Base-by-base conservation (phyloP, 2,797 vertebrate species). In the Hylomyscus alleni region DNA sequence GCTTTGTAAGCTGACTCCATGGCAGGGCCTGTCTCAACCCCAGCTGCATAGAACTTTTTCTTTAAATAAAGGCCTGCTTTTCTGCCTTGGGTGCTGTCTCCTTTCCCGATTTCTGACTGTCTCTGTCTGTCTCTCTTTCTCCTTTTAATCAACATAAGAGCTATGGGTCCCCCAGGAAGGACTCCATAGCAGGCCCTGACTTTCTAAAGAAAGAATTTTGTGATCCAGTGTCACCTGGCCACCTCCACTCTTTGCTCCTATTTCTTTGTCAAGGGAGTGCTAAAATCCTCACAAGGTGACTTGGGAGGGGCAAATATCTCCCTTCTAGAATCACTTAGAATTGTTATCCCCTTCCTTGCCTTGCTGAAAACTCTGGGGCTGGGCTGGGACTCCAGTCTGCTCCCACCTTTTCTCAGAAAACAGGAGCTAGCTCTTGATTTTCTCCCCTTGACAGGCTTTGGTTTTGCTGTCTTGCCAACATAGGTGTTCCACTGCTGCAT, bases 191-290 rank as follows among this genome's bases (percentile, higher is more conserved):
- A 60, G 62, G 58, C 96, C 29, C 37, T 95, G 40, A 29, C 90
- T 86, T 73, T 40, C 69, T 31, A 31, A 58, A 91, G 75, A 80
- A 65, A 47, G 22, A 69, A 93, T 84, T 92, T 58, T 24, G 60
- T 77, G 92, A 94, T 54, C 92, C 92, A 60, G 47, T 12, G 50
- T 84, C 94, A 90, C 58, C 83, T 96, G 91, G 91, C 75, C 47
- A 31, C 88, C 56, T 56, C 67, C 13, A 5, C 29, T 9, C 65
- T 72, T 76, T 40, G 1, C 19, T 67, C 67, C 50, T 67, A 90
- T 77, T 90, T 91, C 82, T 95, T 84, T 60, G 3, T 87, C 86
- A 92, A 76, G 96, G 60, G 60, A 90, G 69, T 73, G 92, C 72
- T 89, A 91, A 96, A 98, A 93, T 75, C 89, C 81, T 96, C 77